A percentile compares a stretch with the other conserved stretches of the same genome.
Conservation (phyloP, 2,113 vertebrate genomes). For the Scopus umbretta region DNA sequence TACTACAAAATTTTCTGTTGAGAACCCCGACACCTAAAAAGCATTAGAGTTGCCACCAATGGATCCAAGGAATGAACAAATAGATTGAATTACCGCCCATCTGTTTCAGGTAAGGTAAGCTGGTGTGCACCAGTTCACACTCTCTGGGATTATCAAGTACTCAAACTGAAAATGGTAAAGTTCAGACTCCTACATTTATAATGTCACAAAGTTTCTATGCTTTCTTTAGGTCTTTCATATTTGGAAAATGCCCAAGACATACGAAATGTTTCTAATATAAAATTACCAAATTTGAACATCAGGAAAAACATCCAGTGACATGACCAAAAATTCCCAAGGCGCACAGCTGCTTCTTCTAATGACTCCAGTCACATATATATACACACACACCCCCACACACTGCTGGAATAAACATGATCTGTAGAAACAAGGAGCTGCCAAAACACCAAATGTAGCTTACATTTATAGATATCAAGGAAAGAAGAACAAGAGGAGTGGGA, state of each 20-base stretch:
- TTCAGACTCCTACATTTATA: neutral
- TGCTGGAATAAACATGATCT: neutral
- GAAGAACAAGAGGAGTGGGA: neutral
- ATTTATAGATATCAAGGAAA: neutral
- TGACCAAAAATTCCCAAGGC: neutral
- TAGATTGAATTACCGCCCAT: neutral
- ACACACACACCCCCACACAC: neutral
- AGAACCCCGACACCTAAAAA: neutral
- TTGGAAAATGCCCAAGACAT: neutral
- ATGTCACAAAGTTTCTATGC: neutral
- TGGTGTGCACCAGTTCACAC: no score
- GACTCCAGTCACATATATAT: accelerated
- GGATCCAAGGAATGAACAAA: neutral
- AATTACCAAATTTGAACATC: neutral
- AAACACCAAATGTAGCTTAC: neutral
- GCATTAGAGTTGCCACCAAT: neutral
- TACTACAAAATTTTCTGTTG: neutral
- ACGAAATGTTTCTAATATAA: neutral
- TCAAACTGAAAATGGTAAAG: neutral
- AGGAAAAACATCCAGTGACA: neutral
- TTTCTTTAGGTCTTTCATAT: neutral
- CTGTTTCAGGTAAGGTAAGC: neutral
- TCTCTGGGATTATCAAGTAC: neutral
- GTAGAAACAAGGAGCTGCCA: neutral
- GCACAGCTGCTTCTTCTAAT: neutral